Percentiles rank a stretch among this genome's conserved stretches.
phyloP scores from a whole-genome alignment of 2,113 vertebrate species.

The Orthonyx spaldingii region DNA sequence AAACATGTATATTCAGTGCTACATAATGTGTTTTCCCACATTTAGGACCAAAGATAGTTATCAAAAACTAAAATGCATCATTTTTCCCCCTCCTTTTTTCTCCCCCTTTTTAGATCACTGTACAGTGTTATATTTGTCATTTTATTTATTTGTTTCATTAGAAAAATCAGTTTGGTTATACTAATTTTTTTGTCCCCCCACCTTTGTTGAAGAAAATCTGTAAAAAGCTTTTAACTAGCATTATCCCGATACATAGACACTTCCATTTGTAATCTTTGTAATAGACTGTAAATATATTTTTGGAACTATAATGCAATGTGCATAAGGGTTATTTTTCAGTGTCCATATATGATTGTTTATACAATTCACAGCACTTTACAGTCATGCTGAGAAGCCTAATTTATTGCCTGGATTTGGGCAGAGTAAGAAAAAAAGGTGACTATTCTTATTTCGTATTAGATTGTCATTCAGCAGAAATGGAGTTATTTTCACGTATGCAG shows the following conservation, averaged over 20 bases:
- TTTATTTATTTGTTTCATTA: slow-evolving; percentile 98
- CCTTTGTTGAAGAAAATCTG: slow-evolving; percentile 80
- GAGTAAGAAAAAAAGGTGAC: slow-evolving; percentile 70
- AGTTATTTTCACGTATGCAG: slow-evolving; percentile 71
- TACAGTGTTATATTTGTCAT: slow-evolving; percentile 90
- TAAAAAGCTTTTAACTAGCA: slow-evolving; percentile 88
- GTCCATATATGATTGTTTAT: slow-evolving; percentile 79
- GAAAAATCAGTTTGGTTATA: slow-evolving; percentile 84
- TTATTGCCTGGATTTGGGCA: slow-evolving; percentile 71
- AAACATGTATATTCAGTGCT: slow-evolving; percentile 93
- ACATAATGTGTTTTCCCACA: slow-evolving; percentile 92
- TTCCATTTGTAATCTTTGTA: slow-evolving; percentile 99
- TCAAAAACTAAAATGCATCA: slow-evolving; percentile 82
- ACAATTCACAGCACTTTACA: slow-evolving; percentile 78
- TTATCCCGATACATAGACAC: slow-evolving; percentile 89
- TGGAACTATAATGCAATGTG: slow-evolving; percentile 99
- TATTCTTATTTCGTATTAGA: slow-evolving; percentile 70
- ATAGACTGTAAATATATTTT: slow-evolving; percentile 99
- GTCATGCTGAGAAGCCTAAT: slow-evolving; percentile 73
- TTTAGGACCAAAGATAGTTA: slow-evolving; percentile 99
- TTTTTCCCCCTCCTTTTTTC: slow-evolving; percentile 40
- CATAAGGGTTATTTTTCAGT: slow-evolving; percentile 84
- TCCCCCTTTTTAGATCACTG: slow-evolving; percentile 80
- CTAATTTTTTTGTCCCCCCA: slow-evolving; percentile 76
- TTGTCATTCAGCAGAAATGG: slow-evolving; percentile 65